phyloP scores from a whole-genome alignment of 2,113 vertebrate genomes.

The Mirounga angustirostris region DNA sequence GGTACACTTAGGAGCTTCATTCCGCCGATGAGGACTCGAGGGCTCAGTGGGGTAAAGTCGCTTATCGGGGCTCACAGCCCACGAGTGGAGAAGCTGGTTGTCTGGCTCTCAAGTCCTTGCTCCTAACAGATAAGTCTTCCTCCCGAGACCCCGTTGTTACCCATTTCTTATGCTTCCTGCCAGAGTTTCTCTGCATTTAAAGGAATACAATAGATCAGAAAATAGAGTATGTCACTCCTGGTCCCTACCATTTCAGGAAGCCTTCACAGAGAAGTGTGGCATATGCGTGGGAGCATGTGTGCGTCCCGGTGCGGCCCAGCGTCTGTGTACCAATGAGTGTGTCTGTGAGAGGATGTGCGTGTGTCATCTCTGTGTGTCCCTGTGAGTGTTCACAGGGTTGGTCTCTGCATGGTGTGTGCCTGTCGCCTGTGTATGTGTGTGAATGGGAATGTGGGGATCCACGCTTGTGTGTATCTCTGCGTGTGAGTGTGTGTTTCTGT shows the following conservation, averaged over 20 bases:
- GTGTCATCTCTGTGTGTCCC: neutral
- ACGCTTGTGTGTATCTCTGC: accelerated
- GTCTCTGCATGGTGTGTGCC: neutral
- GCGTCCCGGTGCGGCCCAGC: neutral
- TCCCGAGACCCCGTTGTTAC: neutral
- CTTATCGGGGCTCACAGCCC: neutral
- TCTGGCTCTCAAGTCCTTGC: neutral
- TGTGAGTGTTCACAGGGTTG: neutral
- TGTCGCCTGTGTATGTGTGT: neutral
- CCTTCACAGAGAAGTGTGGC: neutral
- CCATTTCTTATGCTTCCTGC: neutral
- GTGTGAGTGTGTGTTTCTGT: neutral
- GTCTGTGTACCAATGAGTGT: neutral
- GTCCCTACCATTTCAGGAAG: neutral
- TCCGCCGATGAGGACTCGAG: neutral
- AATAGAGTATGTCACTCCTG: neutral
- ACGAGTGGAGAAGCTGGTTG: neutral
- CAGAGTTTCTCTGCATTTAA: neutral
- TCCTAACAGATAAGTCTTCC: neutral
- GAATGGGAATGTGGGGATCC: neutral
- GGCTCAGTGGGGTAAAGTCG: neutral
- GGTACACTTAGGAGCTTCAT: neutral
- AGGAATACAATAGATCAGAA: neutral
- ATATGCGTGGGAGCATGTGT: neutral
- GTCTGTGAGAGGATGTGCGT: neutral